Conservation (phyloP, 2,113 vertebrate species). For the Phylloscopus whistleri region DNA sequence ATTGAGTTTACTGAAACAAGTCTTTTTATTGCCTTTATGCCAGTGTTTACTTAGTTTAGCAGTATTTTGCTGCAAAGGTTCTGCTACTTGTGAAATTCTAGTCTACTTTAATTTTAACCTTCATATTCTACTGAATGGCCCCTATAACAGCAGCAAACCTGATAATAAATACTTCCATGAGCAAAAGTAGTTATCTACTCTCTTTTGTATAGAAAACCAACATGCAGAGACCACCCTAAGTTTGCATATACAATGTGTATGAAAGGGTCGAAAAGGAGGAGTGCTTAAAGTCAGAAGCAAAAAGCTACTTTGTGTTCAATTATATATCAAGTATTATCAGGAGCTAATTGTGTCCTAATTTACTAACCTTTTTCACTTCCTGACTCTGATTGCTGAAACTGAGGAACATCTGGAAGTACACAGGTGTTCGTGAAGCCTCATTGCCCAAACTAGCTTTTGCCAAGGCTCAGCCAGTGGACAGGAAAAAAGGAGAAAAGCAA, state of each 20-base stretch:
- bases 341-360: not conserved
- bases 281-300: not conserved
- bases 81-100: not conserved
- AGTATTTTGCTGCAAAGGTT: not conserved
- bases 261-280: not conserved
- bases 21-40: not conserved
- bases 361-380: not conserved
- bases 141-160: not conserved
- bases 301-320: not conserved
- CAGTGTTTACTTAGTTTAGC: not conserved
- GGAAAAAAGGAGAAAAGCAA: not conserved
- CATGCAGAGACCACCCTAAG: not conserved
- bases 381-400: not conserved
- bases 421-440: not conserved
- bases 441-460: not conserved
- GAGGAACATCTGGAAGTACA: not conserved
- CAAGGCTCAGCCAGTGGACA: not conserved
- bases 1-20: not conserved
- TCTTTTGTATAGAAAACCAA: not conserved
- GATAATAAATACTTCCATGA: not conserved
- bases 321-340: not conserved
- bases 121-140: not conserved
- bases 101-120: not conserved
- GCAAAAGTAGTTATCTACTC: not conserved
- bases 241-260: fast-evolving